phyloP scores from a whole-genome alignment of 2,797 vertebrate genomes.

The Phalloptychus januarius region DNA sequence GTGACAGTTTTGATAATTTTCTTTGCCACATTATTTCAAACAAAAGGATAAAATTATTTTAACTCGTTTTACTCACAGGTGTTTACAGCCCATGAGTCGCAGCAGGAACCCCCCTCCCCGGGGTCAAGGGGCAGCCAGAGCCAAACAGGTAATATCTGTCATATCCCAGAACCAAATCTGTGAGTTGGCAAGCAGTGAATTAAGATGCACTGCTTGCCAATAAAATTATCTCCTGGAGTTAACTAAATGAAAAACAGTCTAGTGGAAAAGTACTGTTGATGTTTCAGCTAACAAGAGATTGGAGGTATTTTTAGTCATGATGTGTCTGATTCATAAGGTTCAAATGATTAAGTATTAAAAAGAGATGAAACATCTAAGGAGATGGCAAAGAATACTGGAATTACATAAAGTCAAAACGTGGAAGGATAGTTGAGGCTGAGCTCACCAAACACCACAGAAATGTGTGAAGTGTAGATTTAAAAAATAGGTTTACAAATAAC shows the following conservation, averaged over 20 bases:
- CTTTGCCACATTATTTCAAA: not conserved
- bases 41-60: not conserved
- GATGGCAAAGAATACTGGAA: not conserved
- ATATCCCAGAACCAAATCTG: not conserved
- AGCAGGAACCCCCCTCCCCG: conserved; percentile 78
- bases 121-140: conserved; percentile 82
- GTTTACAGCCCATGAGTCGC: conserved; percentile 72
- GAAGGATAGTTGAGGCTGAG: not conserved
- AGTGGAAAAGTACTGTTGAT: not conserved
- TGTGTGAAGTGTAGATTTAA: not conserved
- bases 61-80: not conserved
- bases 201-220: not conserved
- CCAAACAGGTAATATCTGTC: conserved; percentile 78
- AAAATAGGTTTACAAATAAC: not conserved
- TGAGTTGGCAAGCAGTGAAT: no score
- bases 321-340: not conserved
- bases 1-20: not conserved
- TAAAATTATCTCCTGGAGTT: not conserved
- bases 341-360: not conserved
- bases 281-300: not conserved
- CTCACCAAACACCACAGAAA: not conserved
- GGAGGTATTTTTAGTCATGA: not conserved
- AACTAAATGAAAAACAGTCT: not conserved
- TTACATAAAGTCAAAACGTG: not conserved
- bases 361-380: not conserved